Evolutionary conservation across 2,797 vertebrate genomes (phyloP), one percentile per base, ranked within the genome.

Genomic region (Siniperca obscura): DNA sequence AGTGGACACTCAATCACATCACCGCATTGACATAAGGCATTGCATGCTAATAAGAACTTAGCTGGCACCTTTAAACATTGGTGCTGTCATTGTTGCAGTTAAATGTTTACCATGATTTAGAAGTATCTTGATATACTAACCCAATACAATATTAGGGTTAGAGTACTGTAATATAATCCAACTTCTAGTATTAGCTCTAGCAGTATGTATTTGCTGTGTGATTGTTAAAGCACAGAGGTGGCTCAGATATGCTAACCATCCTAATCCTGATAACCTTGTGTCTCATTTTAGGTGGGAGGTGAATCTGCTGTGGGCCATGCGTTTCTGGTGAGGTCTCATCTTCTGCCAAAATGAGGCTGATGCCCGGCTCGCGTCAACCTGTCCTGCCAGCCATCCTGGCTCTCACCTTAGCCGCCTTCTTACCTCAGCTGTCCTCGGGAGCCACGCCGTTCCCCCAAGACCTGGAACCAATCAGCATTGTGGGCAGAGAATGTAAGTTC

Each of bases 361-460:
- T 68, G 92, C 91, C 86, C 80, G 81, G 90, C 91, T 89, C 84
- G 81, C 89, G 89, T 83, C 90, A 64, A 69, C 93, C 94, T 91
- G 79, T 93, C 76, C 89, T 94, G 90, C 92, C 85, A 38, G 91
- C 91, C 90, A 55, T 93, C 86, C 85, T 96, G 91, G 88, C 90
- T 19, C 82, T 95, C 77, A 62, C 90, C 91, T 42, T 93, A 7
- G 74, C 90, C 83, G 88, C 91, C 89, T 79, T 92, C 88, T 80
- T 94, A 76, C 90, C 91, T 78, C 92, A 76, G 78, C 89, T 88
- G 76, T 90, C 91, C 90, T 87, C 87, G 11, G 95, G 92, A 70
- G 94, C 91, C 57, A 86, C 89, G 19, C 95, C 96, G 62, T 96
- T 96, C 86, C 96, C 96, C 76, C 95, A 96, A 75, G 96, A 96